Evolutionary conservation across 2,888 invertebrate genomes (phyloP).

Genomic region (Xestia ashworthii): DNA sequence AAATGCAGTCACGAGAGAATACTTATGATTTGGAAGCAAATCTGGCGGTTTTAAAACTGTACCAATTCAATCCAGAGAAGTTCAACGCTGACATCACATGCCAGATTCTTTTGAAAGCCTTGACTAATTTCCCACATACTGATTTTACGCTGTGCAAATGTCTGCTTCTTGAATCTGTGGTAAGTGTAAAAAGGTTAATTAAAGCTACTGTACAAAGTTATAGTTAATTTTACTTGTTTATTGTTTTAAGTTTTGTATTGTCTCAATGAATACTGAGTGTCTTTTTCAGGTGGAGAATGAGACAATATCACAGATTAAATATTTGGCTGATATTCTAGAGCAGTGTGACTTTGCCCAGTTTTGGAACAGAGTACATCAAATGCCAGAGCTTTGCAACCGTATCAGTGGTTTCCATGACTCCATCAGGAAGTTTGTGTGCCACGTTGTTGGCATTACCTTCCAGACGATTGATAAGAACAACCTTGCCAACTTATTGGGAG

Average conservation of each 20-base stretch:
- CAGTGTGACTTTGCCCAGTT: constrained; percentile 98
- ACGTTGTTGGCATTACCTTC: constrained; percentile 99
- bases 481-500: constrained; percentile 96
- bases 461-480: constrained; percentile 97
- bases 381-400: constrained; percentile 94
- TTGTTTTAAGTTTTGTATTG: constrained; percentile 2
- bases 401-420: constrained; percentile 98
- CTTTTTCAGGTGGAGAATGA: constrained; percentile 93
- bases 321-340: constrained; percentile 97
- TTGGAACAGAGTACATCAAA: constrained; percentile 95
- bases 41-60: constrained; percentile 98
- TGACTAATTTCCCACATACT: constrained; percentile 99
- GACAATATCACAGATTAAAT: constrained; percentile 96
- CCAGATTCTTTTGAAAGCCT: constrained; percentile 97
- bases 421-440: constrained; percentile 98
- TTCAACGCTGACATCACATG: constrained; percentile 96
- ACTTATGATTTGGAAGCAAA: constrained; percentile 99
- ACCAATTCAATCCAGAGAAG: constrained; percentile 98
- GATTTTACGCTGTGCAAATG: constrained; percentile 99
- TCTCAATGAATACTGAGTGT: background rate
- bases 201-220: background rate
- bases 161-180: constrained; percentile 94
- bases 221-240: background rate
- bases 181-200: constrained; percentile 69
- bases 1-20: constrained; percentile 97